A percentile compares a stretch with the other conserved stretches of the same genome.
phyloP scores from a whole-genome alignment of 2,113 vertebrate species.

The Potamarius usumacintae region DNA sequence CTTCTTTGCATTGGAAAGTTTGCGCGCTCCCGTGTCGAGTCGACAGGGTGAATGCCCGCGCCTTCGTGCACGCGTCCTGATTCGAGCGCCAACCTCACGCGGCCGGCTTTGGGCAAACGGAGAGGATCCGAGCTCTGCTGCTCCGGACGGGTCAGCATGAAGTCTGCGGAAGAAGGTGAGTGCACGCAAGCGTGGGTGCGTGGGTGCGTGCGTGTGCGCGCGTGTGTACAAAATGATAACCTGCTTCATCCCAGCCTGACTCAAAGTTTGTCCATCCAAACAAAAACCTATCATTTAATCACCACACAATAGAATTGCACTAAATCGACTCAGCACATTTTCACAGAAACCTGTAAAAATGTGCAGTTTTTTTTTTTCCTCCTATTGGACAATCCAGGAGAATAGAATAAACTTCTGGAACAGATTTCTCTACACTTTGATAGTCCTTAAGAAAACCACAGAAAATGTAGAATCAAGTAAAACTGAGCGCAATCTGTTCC shows the following conservation, averaged over 20 bases:
- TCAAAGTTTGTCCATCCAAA: neutral
- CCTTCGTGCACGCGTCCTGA: conserved; percentile 64
- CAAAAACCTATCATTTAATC: neutral
- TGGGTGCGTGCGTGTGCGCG: neutral
- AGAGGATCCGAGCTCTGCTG: conserved; percentile 68
- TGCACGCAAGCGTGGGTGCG: neutral
- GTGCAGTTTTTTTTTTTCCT: neutral
- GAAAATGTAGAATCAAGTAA: neutral
- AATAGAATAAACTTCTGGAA: neutral
- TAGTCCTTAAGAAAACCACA: neutral
- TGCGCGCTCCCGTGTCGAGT: conserved; percentile 23
- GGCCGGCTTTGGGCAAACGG: conserved; percentile 67
- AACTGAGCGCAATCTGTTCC: neutral
- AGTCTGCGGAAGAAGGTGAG: conserved; percentile 91
- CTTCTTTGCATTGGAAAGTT: conserved; percentile 18
- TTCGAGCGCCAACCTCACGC: conserved; percentile 77
- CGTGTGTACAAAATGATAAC: neutral
- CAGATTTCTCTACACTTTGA: neutral
- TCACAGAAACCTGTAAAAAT: too few relatives aligned
- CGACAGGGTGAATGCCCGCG: conserved; percentile 76
- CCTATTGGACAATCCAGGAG: neutral
- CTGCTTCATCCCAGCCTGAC: neutral
- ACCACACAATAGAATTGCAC: neutral
- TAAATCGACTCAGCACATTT: neutral
- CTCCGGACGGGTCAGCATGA: conserved; percentile 76